A percentile compares a stretch with the other conserved stretches of the same genome.
Evolutionary conservation across 1,140 invertebrate genomes (phyloP).

Genomic region (Copidosoma floridanum): DNA sequence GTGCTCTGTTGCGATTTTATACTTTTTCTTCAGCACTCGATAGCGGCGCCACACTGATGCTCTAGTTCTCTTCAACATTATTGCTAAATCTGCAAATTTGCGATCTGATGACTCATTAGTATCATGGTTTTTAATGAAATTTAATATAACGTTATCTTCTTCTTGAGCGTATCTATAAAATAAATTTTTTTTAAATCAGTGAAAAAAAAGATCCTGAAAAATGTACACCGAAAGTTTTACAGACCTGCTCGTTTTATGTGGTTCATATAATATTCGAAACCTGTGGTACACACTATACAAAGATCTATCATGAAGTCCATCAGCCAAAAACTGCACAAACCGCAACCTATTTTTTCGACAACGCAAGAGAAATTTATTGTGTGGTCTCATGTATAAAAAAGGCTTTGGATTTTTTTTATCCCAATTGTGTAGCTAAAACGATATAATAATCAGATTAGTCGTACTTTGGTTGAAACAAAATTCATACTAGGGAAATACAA

Average conservation of each 20-base stretch:
- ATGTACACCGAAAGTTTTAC: conserved; percentile 1
- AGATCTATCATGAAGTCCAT: conserved; percentile 39
- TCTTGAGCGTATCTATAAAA: conserved; percentile 27
- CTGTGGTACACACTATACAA: conserved; percentile 44
- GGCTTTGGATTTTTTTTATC: conserved; percentile 21
- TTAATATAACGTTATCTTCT: conserved; percentile 42
- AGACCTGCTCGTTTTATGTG: conserved; percentile 36
- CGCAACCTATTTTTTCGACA: conserved; percentile 30
- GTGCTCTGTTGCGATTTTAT: neutral
- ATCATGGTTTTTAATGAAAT: conserved; percentile 33
- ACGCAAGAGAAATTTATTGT: conserved; percentile 6
- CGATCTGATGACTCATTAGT: conserved; percentile 24
- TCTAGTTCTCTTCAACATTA: conserved; percentile 42
- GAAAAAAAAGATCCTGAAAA: neutral
- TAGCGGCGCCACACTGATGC: conserved; percentile 47
- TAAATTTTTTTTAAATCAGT: conserved; percentile 6
- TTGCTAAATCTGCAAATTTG: conserved; percentile 40
- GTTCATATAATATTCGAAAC: conserved; percentile 36
- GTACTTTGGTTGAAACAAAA: neutral
- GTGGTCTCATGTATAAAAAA: conserved; percentile 33
- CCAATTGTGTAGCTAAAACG: conserved; percentile 39
- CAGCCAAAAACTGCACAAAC: conserved; percentile 44
- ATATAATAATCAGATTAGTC: conserved; percentile 4
- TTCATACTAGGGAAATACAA: neutral
- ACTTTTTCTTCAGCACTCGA: conserved; percentile 18